These are phyloP conservation scores for Solenopsis fugax DNA, from an alignment of 1,140 invertebrate genomes.

Conservation along the genomic window DNA sequence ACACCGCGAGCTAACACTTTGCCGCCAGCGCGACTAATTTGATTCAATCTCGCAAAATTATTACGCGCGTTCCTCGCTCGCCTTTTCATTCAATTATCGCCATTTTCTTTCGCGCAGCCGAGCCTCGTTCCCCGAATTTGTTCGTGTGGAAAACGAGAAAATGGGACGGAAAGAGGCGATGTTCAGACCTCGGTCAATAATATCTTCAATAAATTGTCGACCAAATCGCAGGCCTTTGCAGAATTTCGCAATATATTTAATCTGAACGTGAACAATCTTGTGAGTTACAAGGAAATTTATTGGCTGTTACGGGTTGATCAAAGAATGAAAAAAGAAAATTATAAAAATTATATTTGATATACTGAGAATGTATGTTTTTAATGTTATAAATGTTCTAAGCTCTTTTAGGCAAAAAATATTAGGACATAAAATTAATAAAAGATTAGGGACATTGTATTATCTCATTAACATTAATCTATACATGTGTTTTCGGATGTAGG, in stretches of 20 bases:
- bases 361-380: no score
- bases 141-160: slow-evolving; percentile 5
- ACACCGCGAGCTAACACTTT: slow-evolving; percentile 56
- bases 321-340: not conserved
- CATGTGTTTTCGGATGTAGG: no score
- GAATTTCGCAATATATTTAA: not conserved
- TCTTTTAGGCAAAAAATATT: no score
- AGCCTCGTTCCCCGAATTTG: slow-evolving; percentile 3
- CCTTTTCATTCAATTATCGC: slow-evolving; percentile 55
- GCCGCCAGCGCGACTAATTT: slow-evolving; percentile 32
- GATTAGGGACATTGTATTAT: no score
- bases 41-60: slow-evolving; percentile 39
- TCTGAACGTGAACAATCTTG: not conserved
- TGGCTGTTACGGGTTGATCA: not conserved
- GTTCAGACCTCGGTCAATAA: not conserved
- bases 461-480: no score
- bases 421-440: no score
- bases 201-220: not conserved
- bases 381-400: no score
- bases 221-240: not conserved
- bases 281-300: slow-evolving; percentile 27
- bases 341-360: no score
- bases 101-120: slow-evolving; percentile 38
- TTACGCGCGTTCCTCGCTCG: slow-evolving; percentile 33
- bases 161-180: not conserved